These are phyloP conservation scores for Oryctes rhinoceros DNA, from an alignment of 1,140 invertebrate species.

Conservation along the genomic window DNA sequence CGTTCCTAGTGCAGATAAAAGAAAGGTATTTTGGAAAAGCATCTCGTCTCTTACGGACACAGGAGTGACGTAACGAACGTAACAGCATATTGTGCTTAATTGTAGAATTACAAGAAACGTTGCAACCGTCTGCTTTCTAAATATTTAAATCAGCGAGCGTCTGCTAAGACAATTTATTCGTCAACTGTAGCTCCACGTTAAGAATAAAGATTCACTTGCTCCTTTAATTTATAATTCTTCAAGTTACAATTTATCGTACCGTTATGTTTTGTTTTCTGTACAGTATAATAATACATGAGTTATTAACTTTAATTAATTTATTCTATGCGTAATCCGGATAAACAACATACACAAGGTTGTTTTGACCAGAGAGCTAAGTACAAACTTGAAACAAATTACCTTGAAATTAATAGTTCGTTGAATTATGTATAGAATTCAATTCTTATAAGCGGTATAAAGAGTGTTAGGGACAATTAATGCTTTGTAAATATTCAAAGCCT, in stretches of 20 bases:
- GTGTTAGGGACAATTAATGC: too few relatives aligned
- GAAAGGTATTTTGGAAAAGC: background rate
- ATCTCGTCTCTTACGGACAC: background rate
- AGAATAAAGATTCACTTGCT: background rate
- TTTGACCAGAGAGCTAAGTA: background rate
- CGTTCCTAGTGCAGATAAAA: too few relatives aligned
- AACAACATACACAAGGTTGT: slow-evolving; percentile 3
- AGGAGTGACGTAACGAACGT: background rate
- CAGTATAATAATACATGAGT: too few relatives aligned
- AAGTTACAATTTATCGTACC: background rate
- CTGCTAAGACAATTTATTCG: background rate
- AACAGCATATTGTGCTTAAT: background rate
- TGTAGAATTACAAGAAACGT: background rate
- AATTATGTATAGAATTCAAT: background rate
- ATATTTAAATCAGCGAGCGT: slow-evolving; percentile 13
- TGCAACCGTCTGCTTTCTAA: slow-evolving; percentile 14
- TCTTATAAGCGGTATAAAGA: too few relatives aligned
- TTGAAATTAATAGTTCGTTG: background rate
- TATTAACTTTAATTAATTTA: slow-evolving; percentile 13
- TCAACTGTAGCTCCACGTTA: background rate
- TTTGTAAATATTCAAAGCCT: too few relatives aligned
- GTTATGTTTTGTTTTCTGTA: background rate
- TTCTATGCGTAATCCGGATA: slow-evolving; percentile 10
- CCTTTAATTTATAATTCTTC: background rate
- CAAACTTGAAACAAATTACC: background rate